phyloP scores from a whole-genome alignment of 2,113 vertebrate genomes.

The Scatophagus argus region DNA sequence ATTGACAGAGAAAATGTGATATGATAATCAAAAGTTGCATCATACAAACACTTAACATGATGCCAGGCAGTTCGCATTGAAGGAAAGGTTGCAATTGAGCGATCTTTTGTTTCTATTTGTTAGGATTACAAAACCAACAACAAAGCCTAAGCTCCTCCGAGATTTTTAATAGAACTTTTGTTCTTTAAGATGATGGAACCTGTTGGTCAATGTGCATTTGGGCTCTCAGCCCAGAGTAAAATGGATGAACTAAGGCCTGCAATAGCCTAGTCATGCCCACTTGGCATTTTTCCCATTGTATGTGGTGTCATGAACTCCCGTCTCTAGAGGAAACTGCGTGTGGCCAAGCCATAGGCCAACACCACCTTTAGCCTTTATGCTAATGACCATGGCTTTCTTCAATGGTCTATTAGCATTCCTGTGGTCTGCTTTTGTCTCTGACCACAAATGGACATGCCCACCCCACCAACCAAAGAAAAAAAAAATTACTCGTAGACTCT shows the following conservation, averaged over 20 bases:
- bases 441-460: slow-evolving; percentile 64
- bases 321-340: slow-evolving; percentile 78
- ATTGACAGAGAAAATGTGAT: neutral
- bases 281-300: slow-evolving; percentile 83
- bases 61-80: slow-evolving; percentile 21
- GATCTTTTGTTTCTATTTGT: slow-evolving; percentile 62
- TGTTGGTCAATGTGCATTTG: slow-evolving; percentile 60
- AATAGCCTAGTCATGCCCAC: slow-evolving; percentile 68
- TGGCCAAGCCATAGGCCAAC: slow-evolving; percentile 68
- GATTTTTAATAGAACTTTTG: slow-evolving; percentile 64
- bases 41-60: neutral
- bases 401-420: slow-evolving; percentile 81
- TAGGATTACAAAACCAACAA: slow-evolving; percentile 60
- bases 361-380: slow-evolving; percentile 82
- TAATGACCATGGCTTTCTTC: slow-evolving; percentile 74
- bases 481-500: slow-evolving; percentile 89
- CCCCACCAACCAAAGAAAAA: slow-evolving; percentile 37
- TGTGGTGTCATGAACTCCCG: slow-evolving; percentile 78
- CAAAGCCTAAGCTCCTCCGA: slow-evolving; percentile 70
- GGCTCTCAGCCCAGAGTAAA: slow-evolving; percentile 60
- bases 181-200: slow-evolving; percentile 60
- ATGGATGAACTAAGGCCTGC: slow-evolving; percentile 60
- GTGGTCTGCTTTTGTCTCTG: slow-evolving; percentile 72
- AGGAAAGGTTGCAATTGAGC: slow-evolving; percentile 51
- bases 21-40: slow-evolving; percentile 5